These are phyloP conservation scores for Mystacides longicornis DNA, from an alignment of 2,888 invertebrate genomes.

Conservation along the genomic window DNA sequence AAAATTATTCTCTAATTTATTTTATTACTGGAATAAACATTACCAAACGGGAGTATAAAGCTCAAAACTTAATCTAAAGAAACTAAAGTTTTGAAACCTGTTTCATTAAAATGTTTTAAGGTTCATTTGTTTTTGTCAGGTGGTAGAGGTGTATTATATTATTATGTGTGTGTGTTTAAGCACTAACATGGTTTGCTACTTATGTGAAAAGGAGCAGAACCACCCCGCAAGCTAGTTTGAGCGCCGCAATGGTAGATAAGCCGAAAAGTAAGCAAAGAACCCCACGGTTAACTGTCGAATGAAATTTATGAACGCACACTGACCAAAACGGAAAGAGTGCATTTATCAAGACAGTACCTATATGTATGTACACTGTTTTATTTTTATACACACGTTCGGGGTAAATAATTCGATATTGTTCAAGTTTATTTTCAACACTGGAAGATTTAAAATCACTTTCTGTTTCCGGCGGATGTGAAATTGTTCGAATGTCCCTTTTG, in stretches of 20 bases:
- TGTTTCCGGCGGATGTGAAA: neutral
- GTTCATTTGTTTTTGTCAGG: no score
- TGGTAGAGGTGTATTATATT: no score
- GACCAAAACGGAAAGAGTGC: conserved; percentile 1
- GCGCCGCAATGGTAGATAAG: neutral
- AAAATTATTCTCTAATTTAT: no score
- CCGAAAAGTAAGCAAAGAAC: neutral
- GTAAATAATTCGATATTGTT: conserved; percentile 1
- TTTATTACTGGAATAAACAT: no score
- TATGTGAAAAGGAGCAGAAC: no score
- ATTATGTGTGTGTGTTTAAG: no score
- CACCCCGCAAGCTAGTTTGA: no score
- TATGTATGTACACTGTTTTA: neutral
- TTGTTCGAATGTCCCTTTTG: neutral
- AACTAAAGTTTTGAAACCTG: no score
- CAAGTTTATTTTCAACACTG: neutral
- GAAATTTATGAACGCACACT: neutral
- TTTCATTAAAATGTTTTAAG: no score
- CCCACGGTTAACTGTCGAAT: neutral
- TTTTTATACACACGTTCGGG: neutral
- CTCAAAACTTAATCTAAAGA: no score
- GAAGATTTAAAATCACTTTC: conserved; percentile 1
- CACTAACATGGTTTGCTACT: no score
- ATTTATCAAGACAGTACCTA: neutral
- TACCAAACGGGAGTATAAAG: no score